phyloP scores from a whole-genome alignment of 53 echinoderm and acorn worm genomes.

The Henricia sp. region DNA sequence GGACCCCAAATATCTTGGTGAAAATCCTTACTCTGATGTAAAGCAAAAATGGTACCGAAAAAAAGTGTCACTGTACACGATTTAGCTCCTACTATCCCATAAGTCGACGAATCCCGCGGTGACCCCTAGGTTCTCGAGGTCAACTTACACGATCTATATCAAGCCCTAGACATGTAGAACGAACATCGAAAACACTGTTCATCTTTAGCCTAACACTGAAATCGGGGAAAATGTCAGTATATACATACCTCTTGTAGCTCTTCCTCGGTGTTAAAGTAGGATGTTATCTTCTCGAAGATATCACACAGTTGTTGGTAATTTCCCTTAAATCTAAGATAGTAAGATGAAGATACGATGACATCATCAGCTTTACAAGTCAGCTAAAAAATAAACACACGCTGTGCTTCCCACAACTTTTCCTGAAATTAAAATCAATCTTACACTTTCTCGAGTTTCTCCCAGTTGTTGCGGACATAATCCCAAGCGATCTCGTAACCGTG shows the following conservation, averaged over 20 bases:
- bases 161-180: no score
- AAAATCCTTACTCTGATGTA: no score
- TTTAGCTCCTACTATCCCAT: no score
- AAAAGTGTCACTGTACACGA: no score
- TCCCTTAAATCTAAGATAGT: neutral
- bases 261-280: slow-evolving; percentile 77
- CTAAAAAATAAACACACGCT: neutral
- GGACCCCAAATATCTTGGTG: no score
- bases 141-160: no score
- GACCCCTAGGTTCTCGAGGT: no score
- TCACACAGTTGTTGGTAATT: neutral
- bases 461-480: slow-evolving; percentile 84
- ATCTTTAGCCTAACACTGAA: no score
- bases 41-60: no score
- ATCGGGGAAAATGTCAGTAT: no score
- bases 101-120: no score
- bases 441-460: slow-evolving; percentile 56
- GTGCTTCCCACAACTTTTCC: neutral
- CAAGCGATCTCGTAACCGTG: slow-evolving; percentile 77
- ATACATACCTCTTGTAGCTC: slow-evolving; percentile 85
- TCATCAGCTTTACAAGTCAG: neutral
- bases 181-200: no score
- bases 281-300: slow-evolving; percentile 18
- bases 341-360: neutral
- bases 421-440: neutral